phyloP scores from a whole-genome alignment of 2,797 vertebrate genomes.

The Sebastes kiyomatsui region DNA sequence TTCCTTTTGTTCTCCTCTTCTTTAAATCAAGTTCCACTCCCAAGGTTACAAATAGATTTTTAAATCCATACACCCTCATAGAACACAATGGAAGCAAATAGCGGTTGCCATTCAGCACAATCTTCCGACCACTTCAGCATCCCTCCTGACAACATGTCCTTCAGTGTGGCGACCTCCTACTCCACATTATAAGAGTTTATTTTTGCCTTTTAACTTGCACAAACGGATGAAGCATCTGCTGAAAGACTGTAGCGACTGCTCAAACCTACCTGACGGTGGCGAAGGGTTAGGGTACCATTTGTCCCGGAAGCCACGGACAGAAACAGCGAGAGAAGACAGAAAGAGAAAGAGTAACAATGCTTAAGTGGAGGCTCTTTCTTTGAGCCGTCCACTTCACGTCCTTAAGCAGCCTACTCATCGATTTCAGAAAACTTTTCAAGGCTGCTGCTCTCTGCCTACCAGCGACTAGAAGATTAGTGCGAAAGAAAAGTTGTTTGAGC shows the following conservation, averaged over 20 bases:
- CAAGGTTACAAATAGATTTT: slow-evolving; percentile 20
- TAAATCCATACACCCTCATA: neutral
- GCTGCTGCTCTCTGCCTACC: slow-evolving; percentile 34
- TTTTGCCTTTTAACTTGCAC: slow-evolving; percentile 21
- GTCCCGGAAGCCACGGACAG: slow-evolving; percentile 22
- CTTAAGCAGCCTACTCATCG: slow-evolving; percentile 24
- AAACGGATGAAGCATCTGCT: slow-evolving; percentile 11
- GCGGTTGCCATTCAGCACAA: slow-evolving; percentile 1
- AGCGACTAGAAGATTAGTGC: neutral
- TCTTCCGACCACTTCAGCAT: slow-evolving; percentile 24
- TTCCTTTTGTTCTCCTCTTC: neutral
- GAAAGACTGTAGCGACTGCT: slow-evolving; percentile 7
- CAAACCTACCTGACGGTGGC: slow-evolving; percentile 4
- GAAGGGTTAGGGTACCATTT: slow-evolving; percentile 23
- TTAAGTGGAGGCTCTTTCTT: slow-evolving; percentile 43
- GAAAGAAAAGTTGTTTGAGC: neutral
- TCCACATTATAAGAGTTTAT: neutral
- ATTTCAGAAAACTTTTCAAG: slow-evolving; percentile 57
- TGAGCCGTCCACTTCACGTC: slow-evolving; percentile 41
- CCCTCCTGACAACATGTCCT: slow-evolving; percentile 11
- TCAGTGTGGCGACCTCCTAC: neutral
- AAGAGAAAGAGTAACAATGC: slow-evolving; percentile 3
- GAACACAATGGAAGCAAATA: slow-evolving; percentile 24
- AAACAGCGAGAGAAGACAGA: neutral
- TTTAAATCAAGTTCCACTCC: slow-evolving; percentile 11